phyloP scores from a whole-genome alignment of 2,888 invertebrate genomes.

The Drosophila subquinaria region DNA sequence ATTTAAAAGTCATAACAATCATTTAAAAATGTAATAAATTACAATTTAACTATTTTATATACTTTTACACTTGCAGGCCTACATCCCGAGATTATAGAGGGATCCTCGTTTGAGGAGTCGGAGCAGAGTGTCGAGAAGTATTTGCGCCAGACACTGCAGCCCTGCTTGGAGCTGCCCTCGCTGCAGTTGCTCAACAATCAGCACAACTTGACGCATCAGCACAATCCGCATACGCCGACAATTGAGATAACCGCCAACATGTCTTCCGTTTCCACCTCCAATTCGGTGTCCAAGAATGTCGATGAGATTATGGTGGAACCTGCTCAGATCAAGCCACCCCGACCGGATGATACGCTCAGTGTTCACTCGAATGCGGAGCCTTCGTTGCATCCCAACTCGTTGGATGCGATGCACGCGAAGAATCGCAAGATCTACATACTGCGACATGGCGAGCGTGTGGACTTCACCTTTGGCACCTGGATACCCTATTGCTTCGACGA shows the following conservation, averaged over 20 bases:
- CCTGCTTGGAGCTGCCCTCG: conserved; percentile 82
- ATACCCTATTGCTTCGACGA: conserved; percentile 94
- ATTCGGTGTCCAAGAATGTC: conserved; percentile 62
- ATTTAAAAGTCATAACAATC: too few species aligned
- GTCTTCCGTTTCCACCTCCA: conserved; percentile 61
- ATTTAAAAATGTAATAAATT: too few species aligned
- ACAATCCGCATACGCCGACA: conserved; percentile 71
- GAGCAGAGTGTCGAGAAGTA: conserved; percentile 84
- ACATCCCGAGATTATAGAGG: conserved; percentile 81
- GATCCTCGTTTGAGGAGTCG: conserved; percentile 83
- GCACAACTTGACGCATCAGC: conserved; percentile 69
- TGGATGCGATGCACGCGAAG: conserved; percentile 49
- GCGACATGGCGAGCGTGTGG: conserved; percentile 97
- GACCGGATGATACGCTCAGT: conserved; percentile 80
- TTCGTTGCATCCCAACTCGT: conserved; percentile 50
- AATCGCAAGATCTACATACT: conserved; percentile 87
- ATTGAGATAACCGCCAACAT: conserved; percentile 81
- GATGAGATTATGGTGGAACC: conserved; percentile 82
- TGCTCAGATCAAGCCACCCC: conserved; percentile 57
- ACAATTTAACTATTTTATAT: too few species aligned
- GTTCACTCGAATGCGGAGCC: conserved; percentile 72
- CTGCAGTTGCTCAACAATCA: conserved; percentile 64
- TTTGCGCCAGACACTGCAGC: conserved; percentile 82
- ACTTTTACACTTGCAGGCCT: conserved; percentile 39
- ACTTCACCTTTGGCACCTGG: conserved; percentile 97